Percentiles rank a stretch among this genome's conserved stretches.
Conservation (phyloP, 2,888 invertebrate species). For the Electrophaes corylata region DNA sequence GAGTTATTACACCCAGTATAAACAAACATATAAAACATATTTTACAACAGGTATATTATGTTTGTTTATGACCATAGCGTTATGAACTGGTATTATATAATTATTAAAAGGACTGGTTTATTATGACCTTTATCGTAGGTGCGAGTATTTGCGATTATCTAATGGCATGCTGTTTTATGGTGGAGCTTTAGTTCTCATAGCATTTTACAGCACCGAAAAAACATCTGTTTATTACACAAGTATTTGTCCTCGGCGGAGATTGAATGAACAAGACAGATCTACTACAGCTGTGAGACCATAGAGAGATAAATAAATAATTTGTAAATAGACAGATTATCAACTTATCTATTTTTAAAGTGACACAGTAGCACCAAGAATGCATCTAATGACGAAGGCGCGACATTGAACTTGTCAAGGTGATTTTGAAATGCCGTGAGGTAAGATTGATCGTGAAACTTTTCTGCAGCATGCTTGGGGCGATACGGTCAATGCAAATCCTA, state of each 20-base stretch:
- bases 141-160: background rate
- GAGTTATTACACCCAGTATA: no score
- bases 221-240: no score
- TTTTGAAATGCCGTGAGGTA: conserved; percentile 38
- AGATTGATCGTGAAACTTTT: conserved; percentile 34
- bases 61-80: background rate
- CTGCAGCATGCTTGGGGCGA: background rate
- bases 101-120: background rate
- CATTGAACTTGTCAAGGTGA: conserved; percentile 45
- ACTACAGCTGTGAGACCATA: no score
- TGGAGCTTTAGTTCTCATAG: no score
- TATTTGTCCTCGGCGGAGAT: no score
- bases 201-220: no score
- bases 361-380: background rate
- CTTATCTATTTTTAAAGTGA: background rate
- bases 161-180: background rate
- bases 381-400: conserved; percentile 7
- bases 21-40: no score
- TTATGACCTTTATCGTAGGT: background rate
- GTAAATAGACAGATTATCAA: background rate
- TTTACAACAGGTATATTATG: no score
- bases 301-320: background rate
- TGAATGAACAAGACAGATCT: no score
- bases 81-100: background rate
- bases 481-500: background rate